These are phyloP conservation scores for Nycticorax nycticorax DNA, from an alignment of 2,113 vertebrate species.

Conservation along the genomic window DNA sequence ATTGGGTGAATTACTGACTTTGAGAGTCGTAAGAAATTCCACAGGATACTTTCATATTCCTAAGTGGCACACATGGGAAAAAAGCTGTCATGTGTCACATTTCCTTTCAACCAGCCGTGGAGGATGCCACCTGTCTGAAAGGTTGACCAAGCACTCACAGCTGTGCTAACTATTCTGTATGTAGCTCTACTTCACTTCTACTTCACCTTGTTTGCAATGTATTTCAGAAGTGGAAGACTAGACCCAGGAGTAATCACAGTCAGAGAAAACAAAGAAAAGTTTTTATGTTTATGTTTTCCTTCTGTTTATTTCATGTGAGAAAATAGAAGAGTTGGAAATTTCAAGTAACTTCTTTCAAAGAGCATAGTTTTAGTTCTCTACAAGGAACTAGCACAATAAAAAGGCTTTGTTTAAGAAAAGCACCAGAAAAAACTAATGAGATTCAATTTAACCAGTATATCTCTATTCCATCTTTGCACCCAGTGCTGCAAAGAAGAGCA, in stretches of 20 bases:
- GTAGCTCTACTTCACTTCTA: background rate
- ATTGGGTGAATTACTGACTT: background rate
- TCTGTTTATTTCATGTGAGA: background rate
- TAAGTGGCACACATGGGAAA: background rate
- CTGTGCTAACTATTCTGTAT: background rate
- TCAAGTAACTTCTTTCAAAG: background rate
- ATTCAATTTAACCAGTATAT: background rate
- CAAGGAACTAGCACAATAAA: background rate
- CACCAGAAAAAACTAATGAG: background rate
- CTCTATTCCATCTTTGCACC: background rate
- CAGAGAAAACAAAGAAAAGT: background rate
- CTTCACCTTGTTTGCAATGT: background rate
- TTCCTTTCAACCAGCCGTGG: background rate
- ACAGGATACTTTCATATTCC: background rate
- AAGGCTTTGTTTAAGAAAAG: background rate
- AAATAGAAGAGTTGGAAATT: background rate
- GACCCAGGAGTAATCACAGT: background rate
- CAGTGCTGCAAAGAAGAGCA: background rate
- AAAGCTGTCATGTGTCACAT: background rate
- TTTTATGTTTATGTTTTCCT: background rate
- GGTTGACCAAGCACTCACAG: background rate
- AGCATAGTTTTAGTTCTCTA: background rate
- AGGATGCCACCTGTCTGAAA: background rate
- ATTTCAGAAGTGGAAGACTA: background rate
- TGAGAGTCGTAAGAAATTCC: background rate